Evolutionary conservation across 2,797 vertebrate genomes (phyloP).

Genomic region (Pangasius mekongensis): DNA sequence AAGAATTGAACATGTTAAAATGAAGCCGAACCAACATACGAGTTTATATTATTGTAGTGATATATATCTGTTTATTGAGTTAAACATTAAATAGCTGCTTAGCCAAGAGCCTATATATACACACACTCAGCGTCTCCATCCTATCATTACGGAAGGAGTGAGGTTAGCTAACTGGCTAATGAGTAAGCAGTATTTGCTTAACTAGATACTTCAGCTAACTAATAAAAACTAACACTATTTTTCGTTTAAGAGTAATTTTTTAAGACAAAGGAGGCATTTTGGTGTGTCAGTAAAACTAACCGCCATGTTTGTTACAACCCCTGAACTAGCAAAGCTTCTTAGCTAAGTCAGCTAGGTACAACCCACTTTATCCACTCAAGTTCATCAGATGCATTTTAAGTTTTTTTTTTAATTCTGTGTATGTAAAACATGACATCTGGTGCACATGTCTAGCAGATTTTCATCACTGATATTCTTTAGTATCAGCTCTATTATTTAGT

Average conservation of each 20-base stretch:
- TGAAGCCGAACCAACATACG: neutral
- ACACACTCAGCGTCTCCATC: neutral
- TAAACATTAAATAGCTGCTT: neutral
- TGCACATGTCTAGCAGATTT: neutral
- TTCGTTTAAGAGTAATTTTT: neutral
- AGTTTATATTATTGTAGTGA: neutral
- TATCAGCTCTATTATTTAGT: neutral
- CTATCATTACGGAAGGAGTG: neutral
- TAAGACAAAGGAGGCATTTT: neutral
- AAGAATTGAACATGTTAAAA: no score
- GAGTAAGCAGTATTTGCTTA: slow-evolving; percentile 2
- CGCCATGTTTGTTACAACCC: neutral
- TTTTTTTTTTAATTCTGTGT: neutral
- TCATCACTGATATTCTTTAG: neutral
- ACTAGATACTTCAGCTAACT: neutral
- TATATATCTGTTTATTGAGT: neutral
- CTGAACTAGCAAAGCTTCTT: neutral
- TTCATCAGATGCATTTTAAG: neutral
- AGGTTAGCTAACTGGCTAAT: neutral
- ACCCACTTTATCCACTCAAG: neutral
- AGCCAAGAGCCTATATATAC: no score
- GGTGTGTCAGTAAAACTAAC: neutral
- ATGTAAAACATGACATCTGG: no score
- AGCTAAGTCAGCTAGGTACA: neutral
- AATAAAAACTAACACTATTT: no score